Percentiles rank a stretch among this genome's conserved stretches.
phyloP scores from a whole-genome alignment of 92 coral and sea anemone species.

The Epizoanthus ramosus region DNA sequence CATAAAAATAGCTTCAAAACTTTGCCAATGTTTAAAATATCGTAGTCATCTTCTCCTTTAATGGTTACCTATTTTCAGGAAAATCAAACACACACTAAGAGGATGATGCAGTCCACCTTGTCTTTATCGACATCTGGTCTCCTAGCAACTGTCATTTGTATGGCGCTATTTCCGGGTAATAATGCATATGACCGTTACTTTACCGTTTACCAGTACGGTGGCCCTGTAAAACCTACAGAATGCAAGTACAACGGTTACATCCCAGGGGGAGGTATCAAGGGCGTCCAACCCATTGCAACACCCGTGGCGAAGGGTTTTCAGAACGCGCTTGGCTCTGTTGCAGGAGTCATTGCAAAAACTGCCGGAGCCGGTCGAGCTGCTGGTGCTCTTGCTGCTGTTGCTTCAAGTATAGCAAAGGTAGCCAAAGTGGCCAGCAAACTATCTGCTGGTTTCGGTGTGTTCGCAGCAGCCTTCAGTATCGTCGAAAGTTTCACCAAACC shows the following conservation, averaged over 20 bases:
- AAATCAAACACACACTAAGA: too few relatives aligned
- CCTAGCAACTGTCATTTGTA: too few relatives aligned
- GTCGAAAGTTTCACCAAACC: neutral
- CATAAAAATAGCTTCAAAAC: too few relatives aligned
- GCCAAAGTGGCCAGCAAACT: neutral
- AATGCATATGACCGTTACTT: too few relatives aligned
- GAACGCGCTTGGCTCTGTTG: neutral
- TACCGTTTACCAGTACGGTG: neutral
- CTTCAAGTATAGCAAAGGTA: neutral
- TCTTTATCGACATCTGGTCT: too few relatives aligned
- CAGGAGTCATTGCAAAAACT: neutral
- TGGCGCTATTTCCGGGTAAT: too few relatives aligned
- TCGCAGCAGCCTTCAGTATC: slow-evolving; percentile 8
- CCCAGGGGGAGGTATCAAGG: neutral
- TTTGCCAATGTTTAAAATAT: too few relatives aligned
- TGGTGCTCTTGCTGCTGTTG: neutral
- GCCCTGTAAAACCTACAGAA: neutral
- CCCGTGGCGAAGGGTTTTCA: slow-evolving; percentile 5
- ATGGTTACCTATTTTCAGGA: too few relatives aligned
- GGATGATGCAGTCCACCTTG: too few relatives aligned
- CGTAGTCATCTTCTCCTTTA: too few relatives aligned
- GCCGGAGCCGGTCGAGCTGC: neutral
- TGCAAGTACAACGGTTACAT: slow-evolving; percentile 5
- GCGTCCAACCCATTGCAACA: neutral
- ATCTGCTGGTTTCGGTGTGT: neutral